Percentiles rank a stretch among this genome's conserved stretches.
These are phyloP conservation scores for Thymelicus acteon DNA, from an alignment of 2,888 invertebrate species.

Conservation along the genomic window DNA sequence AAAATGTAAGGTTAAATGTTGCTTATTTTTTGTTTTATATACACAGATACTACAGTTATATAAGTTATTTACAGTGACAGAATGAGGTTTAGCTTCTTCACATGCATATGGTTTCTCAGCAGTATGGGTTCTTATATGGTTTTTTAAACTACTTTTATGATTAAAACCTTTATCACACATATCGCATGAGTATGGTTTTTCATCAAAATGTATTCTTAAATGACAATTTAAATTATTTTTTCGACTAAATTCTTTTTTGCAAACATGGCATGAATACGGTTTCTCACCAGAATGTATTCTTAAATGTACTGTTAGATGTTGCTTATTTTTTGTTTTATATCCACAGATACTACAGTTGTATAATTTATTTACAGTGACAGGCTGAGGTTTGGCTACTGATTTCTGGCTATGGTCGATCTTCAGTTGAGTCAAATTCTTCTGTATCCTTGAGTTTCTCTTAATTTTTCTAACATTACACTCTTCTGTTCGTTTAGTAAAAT, in stretches of 20 bases:
- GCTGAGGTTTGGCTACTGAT: neutral
- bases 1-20: neutral
- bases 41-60: neutral
- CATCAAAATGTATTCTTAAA: constrained; percentile 55
- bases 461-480: constrained; percentile 2
- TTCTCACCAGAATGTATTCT: constrained; percentile 9
- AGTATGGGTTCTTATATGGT: constrained; percentile 70
- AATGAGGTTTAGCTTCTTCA: neutral
- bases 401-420: neutral
- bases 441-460: constrained; percentile 4
- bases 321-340: constrained; percentile 10
- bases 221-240: constrained; percentile 5
- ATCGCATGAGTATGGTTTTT: constrained; percentile 65
- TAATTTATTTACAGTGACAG: neutral
- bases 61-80: neutral
- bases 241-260: constrained; percentile 4
- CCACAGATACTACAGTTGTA: neutral
- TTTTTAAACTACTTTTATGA: constrained; percentile 69
- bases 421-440: neutral
- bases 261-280: neutral
- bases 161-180: constrained; percentile 73
- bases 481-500: neutral
- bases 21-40: constrained; percentile 8
- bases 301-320: neutral
- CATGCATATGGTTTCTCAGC: constrained; percentile 71